Evolutionary conservation across 2,888 invertebrate species (phyloP).

Genomic region (Chalcosyrphus nemorum): DNA sequence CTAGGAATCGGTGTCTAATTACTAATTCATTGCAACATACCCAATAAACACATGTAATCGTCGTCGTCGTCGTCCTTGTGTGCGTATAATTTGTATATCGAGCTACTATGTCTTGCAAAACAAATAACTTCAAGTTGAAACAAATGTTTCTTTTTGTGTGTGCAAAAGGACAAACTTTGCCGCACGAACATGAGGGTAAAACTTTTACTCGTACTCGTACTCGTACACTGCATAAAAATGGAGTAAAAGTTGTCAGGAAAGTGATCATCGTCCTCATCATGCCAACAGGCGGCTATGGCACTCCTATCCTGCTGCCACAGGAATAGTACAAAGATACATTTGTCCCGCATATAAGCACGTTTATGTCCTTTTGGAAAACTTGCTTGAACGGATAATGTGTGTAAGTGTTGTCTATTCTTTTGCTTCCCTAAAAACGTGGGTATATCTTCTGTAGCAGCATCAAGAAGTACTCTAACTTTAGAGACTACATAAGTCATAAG

Average conservation of each 20-base stretch:
- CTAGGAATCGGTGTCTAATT: conserved; percentile 41
- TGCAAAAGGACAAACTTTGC: conserved; percentile 4
- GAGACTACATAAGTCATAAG: conserved; percentile 66
- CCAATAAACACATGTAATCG: conserved; percentile 36
- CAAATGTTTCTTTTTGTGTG: conserved; percentile 26
- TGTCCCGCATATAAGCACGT: conserved; percentile 53
- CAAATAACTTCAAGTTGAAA: conserved; percentile 55
- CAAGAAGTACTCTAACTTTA: conserved; percentile 39
- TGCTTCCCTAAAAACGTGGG: neutral
- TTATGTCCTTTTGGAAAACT: conserved; percentile 50
- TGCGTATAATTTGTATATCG: neutral
- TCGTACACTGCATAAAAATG: conserved; percentile 56
- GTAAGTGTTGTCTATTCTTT: conserved; percentile 52
- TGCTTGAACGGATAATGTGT: conserved; percentile 57
- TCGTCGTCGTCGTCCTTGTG: neutral
- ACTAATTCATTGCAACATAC: conserved; percentile 62
- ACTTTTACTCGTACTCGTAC: too few relatives aligned
- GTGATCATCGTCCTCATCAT: conserved; percentile 64
- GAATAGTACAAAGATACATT: conserved; percentile 18
- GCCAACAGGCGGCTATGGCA: neutral
- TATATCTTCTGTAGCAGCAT: neutral
- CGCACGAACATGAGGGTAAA: conserved; percentile 46
- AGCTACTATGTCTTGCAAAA: neutral
- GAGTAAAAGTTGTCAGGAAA: conserved; percentile 56
- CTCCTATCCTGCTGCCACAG: conserved; percentile 17